Evolutionary conservation across 2,113 vertebrate genomes (phyloP).

Genomic region (Nothoprocta perdicaria): DNA sequence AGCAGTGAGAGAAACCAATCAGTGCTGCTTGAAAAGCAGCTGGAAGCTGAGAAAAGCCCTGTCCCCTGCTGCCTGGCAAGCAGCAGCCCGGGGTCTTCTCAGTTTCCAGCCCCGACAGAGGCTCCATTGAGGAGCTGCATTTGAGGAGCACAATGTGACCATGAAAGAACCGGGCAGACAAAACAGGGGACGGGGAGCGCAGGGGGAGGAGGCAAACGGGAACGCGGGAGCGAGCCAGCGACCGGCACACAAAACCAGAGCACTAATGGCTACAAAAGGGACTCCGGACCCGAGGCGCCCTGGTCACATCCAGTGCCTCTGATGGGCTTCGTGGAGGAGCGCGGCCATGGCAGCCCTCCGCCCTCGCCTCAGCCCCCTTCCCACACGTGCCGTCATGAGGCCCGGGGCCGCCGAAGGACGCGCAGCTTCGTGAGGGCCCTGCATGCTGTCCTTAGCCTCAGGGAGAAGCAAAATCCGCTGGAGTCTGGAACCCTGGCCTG

Average conservation of each 20-base stretch:
- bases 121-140: slow-evolving; percentile 53
- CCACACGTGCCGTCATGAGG: background rate
- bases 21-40: slow-evolving; percentile 67
- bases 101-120: slow-evolving; percentile 67
- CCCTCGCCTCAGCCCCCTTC: background rate
- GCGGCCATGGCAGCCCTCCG: no score
- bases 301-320: no score
- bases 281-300: no score
- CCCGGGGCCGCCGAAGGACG: background rate
- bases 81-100: slow-evolving; percentile 60
- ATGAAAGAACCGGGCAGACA: slow-evolving; percentile 62
- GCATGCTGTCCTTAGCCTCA: background rate
- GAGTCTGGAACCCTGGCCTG: background rate
- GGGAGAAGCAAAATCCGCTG: background rate
- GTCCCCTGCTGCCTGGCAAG: slow-evolving; percentile 60
- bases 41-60: slow-evolving; percentile 67
- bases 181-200: background rate
- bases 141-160: slow-evolving; percentile 65
- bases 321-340: no score
- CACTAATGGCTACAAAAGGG: slow-evolving; percentile 1
- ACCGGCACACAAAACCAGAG: slow-evolving; percentile 8
- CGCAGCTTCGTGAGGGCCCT: background rate
- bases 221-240: background rate
- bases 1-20: slow-evolving; percentile 59
- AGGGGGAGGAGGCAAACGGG: background rate